Evolutionary conservation across 1,140 invertebrate species (phyloP), one percentile per base, ranked within the genome.

Genomic region (Heliconius melpomene): DNA sequence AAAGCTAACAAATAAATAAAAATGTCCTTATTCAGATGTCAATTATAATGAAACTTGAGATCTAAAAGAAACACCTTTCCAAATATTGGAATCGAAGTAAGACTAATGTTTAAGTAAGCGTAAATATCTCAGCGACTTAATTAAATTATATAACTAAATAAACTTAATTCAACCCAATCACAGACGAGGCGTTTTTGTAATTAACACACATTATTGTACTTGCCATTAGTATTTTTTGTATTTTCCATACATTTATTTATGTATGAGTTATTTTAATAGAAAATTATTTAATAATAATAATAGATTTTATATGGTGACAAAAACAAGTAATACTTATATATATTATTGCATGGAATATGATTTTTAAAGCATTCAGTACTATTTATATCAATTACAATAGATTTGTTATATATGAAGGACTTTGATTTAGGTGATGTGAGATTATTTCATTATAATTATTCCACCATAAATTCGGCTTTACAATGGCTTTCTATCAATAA

Each of bases 51-150:
- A 75, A 29, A n/a, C 52, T 75, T 57, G 74, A 75, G 74, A 75
- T 75, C 74, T 75, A 75, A 75, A 75, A 57, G 74, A 52, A 57
- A 75, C 74, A 75, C 36, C 52, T 52, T 75, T 75, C 74, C 32
- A 54, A 38, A 72, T 40, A 23, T 29, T 50, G 38, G 57, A 70
- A 70, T 38, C 8, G 23, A 71, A 46, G 9, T 26, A 26, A n/a
- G 50, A 60, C 60, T 46, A 76, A 40, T 38, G 7, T 66, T 54
- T 23, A 75, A 40, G n/a, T 76, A 70, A 70, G 60, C 57, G 75
- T 70, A 76, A 70, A 76, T 71, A 76, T 46, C 75, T 76, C 70
- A 76, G 66, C 66, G 23, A 8, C 7, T 52, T 52, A 52, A 54
- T 70, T 46, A 72, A 72, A 72, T 76, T 23, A 76, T 32, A 76